These are phyloP conservation scores for Gallinago undulata DNA, from an alignment of 2,113 vertebrate genomes.

Conservation along the genomic window DNA sequence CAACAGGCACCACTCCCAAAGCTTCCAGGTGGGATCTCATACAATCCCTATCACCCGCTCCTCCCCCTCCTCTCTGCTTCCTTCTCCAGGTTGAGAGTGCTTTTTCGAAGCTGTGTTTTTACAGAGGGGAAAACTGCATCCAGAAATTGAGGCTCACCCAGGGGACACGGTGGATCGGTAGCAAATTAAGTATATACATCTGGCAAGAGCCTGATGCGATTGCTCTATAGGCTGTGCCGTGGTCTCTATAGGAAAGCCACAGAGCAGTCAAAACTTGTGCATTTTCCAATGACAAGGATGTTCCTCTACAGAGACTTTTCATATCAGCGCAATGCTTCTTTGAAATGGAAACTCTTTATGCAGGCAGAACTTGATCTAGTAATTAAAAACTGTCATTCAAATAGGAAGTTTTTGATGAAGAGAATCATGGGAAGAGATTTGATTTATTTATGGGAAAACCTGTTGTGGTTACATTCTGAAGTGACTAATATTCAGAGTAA, in stretches of 20 bases:
- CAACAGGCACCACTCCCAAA: not conserved
- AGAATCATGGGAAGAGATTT: conserved; percentile 51
- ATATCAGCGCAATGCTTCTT: conserved; percentile 33
- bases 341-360: conserved; percentile 60
- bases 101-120: not conserved
- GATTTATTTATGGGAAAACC: conserved; percentile 57
- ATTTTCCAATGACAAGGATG: conserved; percentile 14
- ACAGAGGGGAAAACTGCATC: not conserved
- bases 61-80: not conserved
- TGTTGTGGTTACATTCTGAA: conserved; percentile 50
- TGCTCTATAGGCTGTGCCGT: not conserved
- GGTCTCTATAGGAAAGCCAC: not conserved
- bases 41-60: not conserved
- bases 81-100: not conserved
- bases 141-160: not conserved
- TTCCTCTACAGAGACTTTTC: conserved; percentile 23
- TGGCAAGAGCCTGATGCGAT: not conserved
- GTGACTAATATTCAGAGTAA: conserved; percentile 15
- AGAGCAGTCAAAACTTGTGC: not conserved
- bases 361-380: conserved; percentile 48
- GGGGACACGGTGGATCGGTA: not conserved
- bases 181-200: not conserved
- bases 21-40: not conserved
- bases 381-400: conserved; percentile 64
- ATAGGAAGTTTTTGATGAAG: conserved; percentile 39